Evolutionary conservation across 2,797 vertebrate genomes (phyloP), one percentile per base, ranked within the genome.

Genomic region (Prunella strophiata): DNA sequence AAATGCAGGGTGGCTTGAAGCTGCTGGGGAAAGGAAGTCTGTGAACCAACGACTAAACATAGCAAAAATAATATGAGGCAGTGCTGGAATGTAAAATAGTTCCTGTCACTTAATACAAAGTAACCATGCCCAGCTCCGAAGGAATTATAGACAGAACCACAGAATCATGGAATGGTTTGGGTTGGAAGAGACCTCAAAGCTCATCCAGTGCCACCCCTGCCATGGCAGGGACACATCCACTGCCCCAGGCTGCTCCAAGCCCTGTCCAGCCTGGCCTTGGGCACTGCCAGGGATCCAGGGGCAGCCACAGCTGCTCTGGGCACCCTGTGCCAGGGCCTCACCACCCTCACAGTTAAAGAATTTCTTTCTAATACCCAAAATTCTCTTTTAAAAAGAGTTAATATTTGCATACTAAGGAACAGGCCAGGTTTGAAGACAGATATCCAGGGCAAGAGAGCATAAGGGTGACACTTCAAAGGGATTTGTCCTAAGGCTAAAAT

Each of bases 321-420:
- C 0, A 67, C 1, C 29, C 25, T 77, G 0, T 68, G 45, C 50
- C 57, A 63, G n/a, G 0, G 8, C 23, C 50, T 32, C 0, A 1
- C 5, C 17, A n/a, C 11, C 14, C 57, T 63, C 50, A 63, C 1
- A 62, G 36, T 19, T 27, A 16, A 82, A 82, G 7, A 43, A 63
- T 45, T 68, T 15, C 5, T 36, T 34, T 45, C 25, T 61, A 61
- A 34, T 65, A 65, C 47, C 58, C 42, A 12, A 89, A 74, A 32
- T 16, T 29, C 11, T 32, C 6, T 11, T 66, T 72, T 26, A 61
- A 36, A 48, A 90, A 76, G n/a, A 92, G 55, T 48, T n/a, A 50
- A 47, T 82, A 59, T 38, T 38, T 25, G 20, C 34, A 14, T 17
- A 12, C 32, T 14, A 20, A 59, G 52, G 57, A 66, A 70, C 65